Evolutionary conservation across 2,113 vertebrate species (phyloP), one percentile per base, ranked within the genome.

Genomic region (Danio rerio): DNA sequence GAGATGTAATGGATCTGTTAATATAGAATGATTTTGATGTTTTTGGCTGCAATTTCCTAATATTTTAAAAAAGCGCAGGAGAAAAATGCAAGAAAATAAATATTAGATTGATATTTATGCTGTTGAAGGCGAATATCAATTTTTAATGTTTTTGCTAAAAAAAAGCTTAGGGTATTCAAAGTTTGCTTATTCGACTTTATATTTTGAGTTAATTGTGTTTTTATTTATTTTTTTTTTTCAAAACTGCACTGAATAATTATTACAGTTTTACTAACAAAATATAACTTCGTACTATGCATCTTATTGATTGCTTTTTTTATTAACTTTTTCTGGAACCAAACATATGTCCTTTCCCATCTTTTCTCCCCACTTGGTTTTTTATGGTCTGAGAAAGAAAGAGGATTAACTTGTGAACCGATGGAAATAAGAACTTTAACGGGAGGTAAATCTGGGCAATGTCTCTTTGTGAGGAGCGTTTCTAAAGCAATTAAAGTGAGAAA

Each of bases 361-460:
- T 85, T 82, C 78, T 84, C 80, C 74, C 73, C 82, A 62, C 70
- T 83, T 52, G 45, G 0, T 52, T 78, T 62, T 91, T 70, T 49
- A 21, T 83, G 87, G 84, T 83, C 86, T 92, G 71, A 90, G 95
- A 95, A 92, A 91, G 94, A 92, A 94, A 96, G 94, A 90, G 95
- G 95, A 96, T 97, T 96, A 96, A 96, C 95, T 96, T 96, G 95
- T 96, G 95, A 96, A 96, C 95, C 93, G 94, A 95, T 95, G 94
- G 94, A 96, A 96, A 95, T 96, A 95, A 96, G 95, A 95, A 95
- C 91, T 96, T 96, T 96, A 97, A 96, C 94, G 95, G 94, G 94
- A 95, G 94, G 94, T 95, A 96, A 96, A 96, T 95, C 95, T 96
- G 94, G 89, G 90, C 94, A 95, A 93, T 94, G 94, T 94, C 94